Conservation (phyloP, 2,113 vertebrate genomes). For the Edolisoma coerulescens region DNA sequence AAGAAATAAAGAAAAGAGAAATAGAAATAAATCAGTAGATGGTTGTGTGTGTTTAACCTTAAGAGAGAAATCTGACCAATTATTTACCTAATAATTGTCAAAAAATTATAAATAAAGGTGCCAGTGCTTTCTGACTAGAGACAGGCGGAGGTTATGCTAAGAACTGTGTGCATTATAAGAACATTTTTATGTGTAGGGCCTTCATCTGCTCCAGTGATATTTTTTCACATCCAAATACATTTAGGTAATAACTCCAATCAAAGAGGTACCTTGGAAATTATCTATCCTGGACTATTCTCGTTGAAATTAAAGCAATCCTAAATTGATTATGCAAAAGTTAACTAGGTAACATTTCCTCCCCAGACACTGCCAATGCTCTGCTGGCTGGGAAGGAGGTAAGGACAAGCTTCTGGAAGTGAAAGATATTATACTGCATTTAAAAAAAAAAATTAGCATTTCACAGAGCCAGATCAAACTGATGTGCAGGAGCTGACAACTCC, state of each 20-base stretch:
- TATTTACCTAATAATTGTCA: background rate
- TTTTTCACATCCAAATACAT: background rate
- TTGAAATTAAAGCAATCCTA: background rate
- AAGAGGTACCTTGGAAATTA: background rate
- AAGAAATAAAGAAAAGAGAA: background rate
- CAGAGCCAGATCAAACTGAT: background rate
- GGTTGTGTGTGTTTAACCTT: background rate
- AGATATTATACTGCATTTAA: background rate
- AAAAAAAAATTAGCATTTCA: background rate
- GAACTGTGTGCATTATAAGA: background rate
- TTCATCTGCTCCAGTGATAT: background rate
- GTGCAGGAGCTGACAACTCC: background rate
- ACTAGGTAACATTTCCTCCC: background rate
- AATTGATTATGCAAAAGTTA: background rate
- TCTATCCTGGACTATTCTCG: background rate
- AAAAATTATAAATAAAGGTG: background rate
- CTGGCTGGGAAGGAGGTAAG: background rate
- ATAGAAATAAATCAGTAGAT: background rate
- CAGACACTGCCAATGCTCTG: background rate
- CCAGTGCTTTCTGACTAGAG: background rate
- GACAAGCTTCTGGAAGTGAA: background rate
- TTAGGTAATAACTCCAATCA: background rate
- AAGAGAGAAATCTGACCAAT: background rate
- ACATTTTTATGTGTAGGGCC: background rate
- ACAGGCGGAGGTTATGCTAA: background rate